Conservation (phyloP, 2,797 vertebrate species). For the Pseudochirops corinnae region DNA sequence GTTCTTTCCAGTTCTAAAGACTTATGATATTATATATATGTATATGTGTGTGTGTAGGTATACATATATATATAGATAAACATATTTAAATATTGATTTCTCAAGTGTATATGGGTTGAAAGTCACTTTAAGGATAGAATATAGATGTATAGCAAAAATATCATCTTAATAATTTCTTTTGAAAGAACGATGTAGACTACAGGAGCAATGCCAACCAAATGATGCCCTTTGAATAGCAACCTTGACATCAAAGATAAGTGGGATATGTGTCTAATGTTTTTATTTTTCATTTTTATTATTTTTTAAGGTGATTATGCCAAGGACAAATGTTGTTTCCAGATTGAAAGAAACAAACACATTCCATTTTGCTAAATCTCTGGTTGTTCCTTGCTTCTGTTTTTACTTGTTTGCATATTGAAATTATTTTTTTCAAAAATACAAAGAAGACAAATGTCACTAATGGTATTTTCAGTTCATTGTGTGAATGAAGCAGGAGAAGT, state of each 20-base stretch:
- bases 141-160: background rate
- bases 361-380: background rate
- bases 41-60: too few species aligned
- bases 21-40: background rate
- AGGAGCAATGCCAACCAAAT: background rate
- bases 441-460: background rate
- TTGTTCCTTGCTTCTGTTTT: background rate
- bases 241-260: background rate
- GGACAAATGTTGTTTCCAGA: background rate
- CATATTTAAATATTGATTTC: background rate
- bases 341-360: background rate
- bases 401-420: background rate
- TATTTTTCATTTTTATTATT: background rate
- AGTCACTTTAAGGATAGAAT: background rate
- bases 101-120: background rate
- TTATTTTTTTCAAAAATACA: conserved; percentile 28
- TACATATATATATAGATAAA: background rate
- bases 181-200: background rate
- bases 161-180: background rate
- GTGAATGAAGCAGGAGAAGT: conserved; percentile 9
- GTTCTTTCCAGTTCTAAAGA: background rate
- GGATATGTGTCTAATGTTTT: background rate
- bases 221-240: background rate
- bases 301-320: background rate
- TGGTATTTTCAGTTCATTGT: background rate